A percentile compares a stretch with the other conserved stretches of the same genome.
phyloP scores from a whole-genome alignment of 2,888 invertebrate species.

The Dichetophora obliterata region DNA sequence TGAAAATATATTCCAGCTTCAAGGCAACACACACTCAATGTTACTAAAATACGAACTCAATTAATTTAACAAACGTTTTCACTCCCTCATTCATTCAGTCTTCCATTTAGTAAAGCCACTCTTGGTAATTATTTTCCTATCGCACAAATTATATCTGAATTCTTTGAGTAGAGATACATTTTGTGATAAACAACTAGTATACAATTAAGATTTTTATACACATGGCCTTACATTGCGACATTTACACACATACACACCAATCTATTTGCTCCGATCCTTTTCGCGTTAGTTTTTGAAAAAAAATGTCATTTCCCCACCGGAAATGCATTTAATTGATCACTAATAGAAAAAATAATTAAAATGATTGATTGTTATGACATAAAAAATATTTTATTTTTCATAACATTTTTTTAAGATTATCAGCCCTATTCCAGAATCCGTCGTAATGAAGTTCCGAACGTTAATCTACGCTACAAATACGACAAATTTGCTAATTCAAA shows the following conservation, averaged over 20 bases:
- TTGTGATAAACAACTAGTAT: no score
- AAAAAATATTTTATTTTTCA: no score
- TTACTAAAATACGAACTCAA: background rate
- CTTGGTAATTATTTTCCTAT: background rate
- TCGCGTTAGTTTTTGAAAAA: background rate
- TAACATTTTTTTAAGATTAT: no score
- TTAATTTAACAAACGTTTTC: background rate
- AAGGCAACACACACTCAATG: background rate
- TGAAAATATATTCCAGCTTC: background rate
- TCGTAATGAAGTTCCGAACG: no score
- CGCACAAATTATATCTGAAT: background rate
- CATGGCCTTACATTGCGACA: background rate
- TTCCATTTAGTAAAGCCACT: background rate
- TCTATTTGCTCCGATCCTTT: background rate
- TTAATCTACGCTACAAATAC: no score
- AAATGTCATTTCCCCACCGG: background rate
- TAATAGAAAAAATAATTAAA: no score
- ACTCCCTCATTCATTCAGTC: background rate
- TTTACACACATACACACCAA: slow-evolving; percentile 13
- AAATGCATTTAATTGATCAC: no score
- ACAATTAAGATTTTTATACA: background rate
- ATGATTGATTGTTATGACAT: no score
- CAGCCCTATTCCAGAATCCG: no score
- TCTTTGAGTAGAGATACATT: no score
- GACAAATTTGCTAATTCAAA: no score